Evolutionary conservation across 2,113 vertebrate species (phyloP), one percentile per base, ranked within the genome.

Genomic region (Elanoides forficatus): DNA sequence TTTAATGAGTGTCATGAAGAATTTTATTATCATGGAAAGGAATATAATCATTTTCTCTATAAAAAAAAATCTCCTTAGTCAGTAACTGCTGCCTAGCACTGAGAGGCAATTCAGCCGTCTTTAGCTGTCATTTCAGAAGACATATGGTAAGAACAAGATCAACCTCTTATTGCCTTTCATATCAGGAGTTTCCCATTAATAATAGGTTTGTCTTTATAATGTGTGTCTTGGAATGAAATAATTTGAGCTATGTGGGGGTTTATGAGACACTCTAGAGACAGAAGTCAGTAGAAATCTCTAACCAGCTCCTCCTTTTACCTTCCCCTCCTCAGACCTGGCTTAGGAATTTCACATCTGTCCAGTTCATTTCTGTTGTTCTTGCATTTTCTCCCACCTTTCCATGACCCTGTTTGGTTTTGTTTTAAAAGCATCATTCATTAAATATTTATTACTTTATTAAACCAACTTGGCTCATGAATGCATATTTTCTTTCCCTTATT

Each of bases 191-290:
- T 74, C 42, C 38, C 82, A 74, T 81, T 97, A 88, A 81, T 95
- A 88, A 86, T 43, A 84, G 55, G 68, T 91, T 95, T 96, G 55
- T 92, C 88, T 95, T 86, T 68, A n/a, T 81, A 87, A 89, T 68
- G 70, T 81, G 29, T 79, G 48, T 53, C 76, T 67, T 86, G 73
- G 47, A 95, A 67, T 68, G 47, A 92, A 88, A 65, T 79, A 74
- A 90, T 94, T 71, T 86, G 59, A 86, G n/a, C 38, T 88, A 38
- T 81, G 17, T 78, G 47, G n/a, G 42, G 29, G 59, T 87, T 86
- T 66, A 86, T 84, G 67, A 96, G 52, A 67, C 60, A 62, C 38
- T 65, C 47, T 13, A 48, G 76, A 87, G 65, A 66, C 20, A 93
- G 72, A 59, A 93, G 27, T 80, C 56, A 80, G 40, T 38, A 89